A percentile compares a stretch with the other conserved stretches of the same genome.
phyloP scores from a whole-genome alignment of 2,113 vertebrate genomes.

The Neotragus pygmaeus region DNA sequence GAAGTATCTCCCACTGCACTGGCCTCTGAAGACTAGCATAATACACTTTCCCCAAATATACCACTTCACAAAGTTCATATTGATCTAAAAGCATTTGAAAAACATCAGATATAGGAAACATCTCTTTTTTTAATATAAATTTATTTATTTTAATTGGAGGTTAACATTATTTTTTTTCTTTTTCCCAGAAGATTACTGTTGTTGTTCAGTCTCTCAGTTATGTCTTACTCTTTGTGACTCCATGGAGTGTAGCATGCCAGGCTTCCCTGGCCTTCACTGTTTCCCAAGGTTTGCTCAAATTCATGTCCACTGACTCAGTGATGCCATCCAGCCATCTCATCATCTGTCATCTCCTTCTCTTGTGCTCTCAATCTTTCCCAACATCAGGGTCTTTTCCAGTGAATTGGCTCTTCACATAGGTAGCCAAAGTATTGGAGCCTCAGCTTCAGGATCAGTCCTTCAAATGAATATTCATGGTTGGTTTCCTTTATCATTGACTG shows the following conservation, averaged over 20 bases:
- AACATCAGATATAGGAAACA: background rate
- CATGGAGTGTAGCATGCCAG: background rate
- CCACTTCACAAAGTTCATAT: background rate
- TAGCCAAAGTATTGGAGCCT: background rate
- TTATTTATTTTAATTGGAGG: no score
- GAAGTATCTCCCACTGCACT: background rate
- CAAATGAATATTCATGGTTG: background rate
- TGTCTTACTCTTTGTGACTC: background rate
- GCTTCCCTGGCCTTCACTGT: background rate
- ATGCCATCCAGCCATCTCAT: background rate
- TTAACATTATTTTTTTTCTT: background rate
- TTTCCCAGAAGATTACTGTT: background rate
- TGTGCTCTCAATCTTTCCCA: background rate
- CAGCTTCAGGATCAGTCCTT: background rate
- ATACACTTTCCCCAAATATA: background rate
- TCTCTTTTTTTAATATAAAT: background rate
- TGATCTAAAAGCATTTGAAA: background rate
- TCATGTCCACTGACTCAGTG: background rate
- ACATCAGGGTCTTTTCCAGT: background rate
- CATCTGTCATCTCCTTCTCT: background rate
- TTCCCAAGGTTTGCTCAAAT: background rate
- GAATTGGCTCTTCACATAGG: background rate
- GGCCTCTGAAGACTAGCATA: background rate
- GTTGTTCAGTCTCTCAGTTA: background rate
- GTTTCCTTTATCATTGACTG: background rate